Evolutionary conservation across 2,888 invertebrate genomes (phyloP).

Genomic region (Andrena camellia): DNA sequence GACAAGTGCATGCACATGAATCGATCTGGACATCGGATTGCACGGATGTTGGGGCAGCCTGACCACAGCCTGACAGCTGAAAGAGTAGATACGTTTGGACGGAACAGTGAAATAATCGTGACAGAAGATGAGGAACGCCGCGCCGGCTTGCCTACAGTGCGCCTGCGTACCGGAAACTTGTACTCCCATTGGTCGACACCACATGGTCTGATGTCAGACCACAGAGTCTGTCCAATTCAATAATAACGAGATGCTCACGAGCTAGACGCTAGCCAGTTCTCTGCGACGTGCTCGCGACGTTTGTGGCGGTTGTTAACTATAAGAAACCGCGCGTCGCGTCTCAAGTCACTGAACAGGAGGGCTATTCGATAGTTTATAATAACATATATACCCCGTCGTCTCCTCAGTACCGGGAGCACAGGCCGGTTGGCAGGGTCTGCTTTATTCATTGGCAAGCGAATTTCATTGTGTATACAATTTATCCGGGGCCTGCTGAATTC

Average conservation of each 20-base stretch:
- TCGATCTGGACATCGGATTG: conserved; percentile 3
- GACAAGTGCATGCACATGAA: conserved; percentile 49
- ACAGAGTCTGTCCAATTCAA: conserved; percentile 87
- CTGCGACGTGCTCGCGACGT: conserved; percentile 59
- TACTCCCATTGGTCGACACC: conserved; percentile 88
- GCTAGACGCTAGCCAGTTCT: conserved; percentile 74
- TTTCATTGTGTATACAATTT: conserved; percentile 22
- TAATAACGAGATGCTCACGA: conserved; percentile 82
- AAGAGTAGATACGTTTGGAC: conserved; percentile 25
- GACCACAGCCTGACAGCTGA: background rate
- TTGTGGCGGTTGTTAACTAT: conserved; percentile 36
- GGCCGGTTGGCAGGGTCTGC: conserved; percentile 22
- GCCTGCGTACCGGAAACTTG: conserved; percentile 81
- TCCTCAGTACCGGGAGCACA: conserved; percentile 13
- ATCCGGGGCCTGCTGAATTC: background rate
- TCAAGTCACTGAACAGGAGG: conserved; percentile 22
- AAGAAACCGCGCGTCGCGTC: conserved; percentile 33
- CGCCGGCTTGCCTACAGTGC: conserved; percentile 62
- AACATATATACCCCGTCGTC: conserved; percentile 29
- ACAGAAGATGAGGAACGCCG: conserved; percentile 52
- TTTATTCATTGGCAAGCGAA: conserved; percentile 30
- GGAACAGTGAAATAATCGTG: conserved; percentile 53
- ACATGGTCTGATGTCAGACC: conserved; percentile 93
- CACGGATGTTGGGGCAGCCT: background rate
- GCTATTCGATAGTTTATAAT: conserved; percentile 29